Evolutionary conservation across 2,888 invertebrate genomes (phyloP), one percentile per base, ranked within the genome.

Genomic region (Serrognathus titanus): DNA sequence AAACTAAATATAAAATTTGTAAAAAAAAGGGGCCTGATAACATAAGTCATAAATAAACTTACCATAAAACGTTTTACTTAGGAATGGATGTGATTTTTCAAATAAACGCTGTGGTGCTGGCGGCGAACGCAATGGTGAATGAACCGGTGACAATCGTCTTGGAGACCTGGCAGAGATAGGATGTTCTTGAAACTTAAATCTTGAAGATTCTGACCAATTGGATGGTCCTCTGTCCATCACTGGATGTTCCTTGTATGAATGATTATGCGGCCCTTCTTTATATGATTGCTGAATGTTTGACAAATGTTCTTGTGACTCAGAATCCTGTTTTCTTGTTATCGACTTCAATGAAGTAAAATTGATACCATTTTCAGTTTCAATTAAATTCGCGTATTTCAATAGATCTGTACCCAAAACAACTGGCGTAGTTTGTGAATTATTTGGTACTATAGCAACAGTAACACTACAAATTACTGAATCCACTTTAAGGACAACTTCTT

Each of bases 351-450:
- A 31, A 31, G 24, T 31, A 31, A 31, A 31, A 31, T 31, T 31
- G 4, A 31, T 48, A n/a, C 51, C 52, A 13, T 52, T 55, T 43
- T 52, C 49, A 12, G 43, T 52, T 13, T 47, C 39, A 38, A 53
- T 53, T 38, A 39, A 53, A 11, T 48, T 38, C 9, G 40, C 48
- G n/a, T 47, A 47, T 10, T 47, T 49, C 9, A 49, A 35, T 9
- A 58, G 54, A 35, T 36, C 48, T 47, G 47, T 54, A 13, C 68
- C 68, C 12, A 69, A 47, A 24, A 68, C 51, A 16, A 69, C 59
- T 4, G 66, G 61, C 47, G 63, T 58, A 13, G 62, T 61, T 55
- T 67, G 66, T 20, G 58, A 39, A 46, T 60, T 53, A 54, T 64
- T 61, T 16, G 64, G 65, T 20, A 69, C 66, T 35, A 69, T 58